Conservation (phyloP, 1,140 invertebrate genomes). For the Hycleus phaleratus region DNA sequence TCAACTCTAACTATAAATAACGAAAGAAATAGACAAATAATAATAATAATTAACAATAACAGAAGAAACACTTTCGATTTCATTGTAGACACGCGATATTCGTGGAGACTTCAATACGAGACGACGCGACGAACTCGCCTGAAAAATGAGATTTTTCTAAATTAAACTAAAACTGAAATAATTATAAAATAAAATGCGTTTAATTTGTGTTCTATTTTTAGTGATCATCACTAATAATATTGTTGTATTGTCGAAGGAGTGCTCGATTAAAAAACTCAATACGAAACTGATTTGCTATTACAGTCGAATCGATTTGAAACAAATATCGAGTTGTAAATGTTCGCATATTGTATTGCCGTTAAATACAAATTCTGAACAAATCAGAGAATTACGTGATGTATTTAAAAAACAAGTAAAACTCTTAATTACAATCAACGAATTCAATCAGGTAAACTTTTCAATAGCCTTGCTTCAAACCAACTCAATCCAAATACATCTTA, state of each 20-base stretch:
- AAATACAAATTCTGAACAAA: conserved; percentile 24
- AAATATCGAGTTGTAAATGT: conserved; percentile 27
- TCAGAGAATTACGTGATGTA: conserved; percentile 24
- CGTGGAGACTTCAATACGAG: conserved; percentile 1
- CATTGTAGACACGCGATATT: background rate
- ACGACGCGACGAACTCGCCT: background rate
- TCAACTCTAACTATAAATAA: conserved; percentile 4
- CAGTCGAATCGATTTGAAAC: conserved; percentile 25
- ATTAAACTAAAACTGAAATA: conserved; percentile 1
- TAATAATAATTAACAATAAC: background rate
- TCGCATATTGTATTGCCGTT: conserved; percentile 34
- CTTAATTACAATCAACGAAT: conserved; percentile 33
- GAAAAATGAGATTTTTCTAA: background rate
- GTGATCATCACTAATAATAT: background rate
- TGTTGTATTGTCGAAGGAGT: conserved; percentile 3
- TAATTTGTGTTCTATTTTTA: conserved; percentile 15
- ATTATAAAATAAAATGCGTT: background rate
- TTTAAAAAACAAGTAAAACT: conserved; percentile 28
- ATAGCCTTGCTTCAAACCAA: background rate
- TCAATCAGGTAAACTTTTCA: conserved; percentile 33
- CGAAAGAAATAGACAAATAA: too few relatives aligned
- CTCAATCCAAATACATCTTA: background rate
- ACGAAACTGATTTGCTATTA: conserved; percentile 38
- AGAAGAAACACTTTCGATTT: conserved; percentile 20
- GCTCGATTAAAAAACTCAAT: conserved; percentile 21